Percentiles rank a stretch among this genome's conserved stretches.
Conservation (phyloP, 2,888 invertebrate genomes). For the Lathronympha strigana region DNA sequence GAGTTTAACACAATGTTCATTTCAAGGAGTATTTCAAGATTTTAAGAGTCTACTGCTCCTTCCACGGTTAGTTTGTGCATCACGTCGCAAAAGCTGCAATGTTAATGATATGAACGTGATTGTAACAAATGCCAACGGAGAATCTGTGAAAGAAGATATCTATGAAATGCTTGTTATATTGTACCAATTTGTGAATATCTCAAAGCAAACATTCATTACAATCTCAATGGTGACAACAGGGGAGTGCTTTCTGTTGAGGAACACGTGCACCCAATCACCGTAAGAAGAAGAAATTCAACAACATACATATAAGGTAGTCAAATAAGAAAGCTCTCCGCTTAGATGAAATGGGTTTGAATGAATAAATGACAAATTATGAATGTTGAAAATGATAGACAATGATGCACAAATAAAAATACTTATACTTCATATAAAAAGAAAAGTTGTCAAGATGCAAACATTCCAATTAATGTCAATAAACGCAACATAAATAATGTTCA, state of each 20-base stretch:
- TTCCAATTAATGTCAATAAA: slow-evolving; percentile 74
- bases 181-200: slow-evolving; percentile 31
- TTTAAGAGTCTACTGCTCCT: slow-evolving; percentile 68
- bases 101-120: slow-evolving; percentile 76
- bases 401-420: slow-evolving; percentile 68
- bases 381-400: slow-evolving; percentile 62
- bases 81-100: slow-evolving; percentile 74
- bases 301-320: slow-evolving; percentile 47
- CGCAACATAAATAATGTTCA: slow-evolving; percentile 76
- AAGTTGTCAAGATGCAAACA: slow-evolving; percentile 85
- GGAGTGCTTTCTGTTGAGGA: slow-evolving; percentile 78
- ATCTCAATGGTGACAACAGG: slow-evolving; percentile 64
- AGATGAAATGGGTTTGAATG: slow-evolving; percentile 84
- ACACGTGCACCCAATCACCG: slow-evolving; percentile 83
- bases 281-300: slow-evolving; percentile 44
- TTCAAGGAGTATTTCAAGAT: not conserved
- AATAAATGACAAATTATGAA: slow-evolving; percentile 68
- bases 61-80: slow-evolving; percentile 75
- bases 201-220: slow-evolving; percentile 67
- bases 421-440: slow-evolving; percentile 70
- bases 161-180: slow-evolving; percentile 22
- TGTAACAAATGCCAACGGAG: slow-evolving; percentile 69
- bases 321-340: slow-evolving; percentile 76
- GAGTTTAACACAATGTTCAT: not conserved
- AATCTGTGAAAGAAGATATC: slow-evolving; percentile 51